Conservation (phyloP, 2,113 vertebrate genomes). For the Cyanoliseus patagonus region DNA sequence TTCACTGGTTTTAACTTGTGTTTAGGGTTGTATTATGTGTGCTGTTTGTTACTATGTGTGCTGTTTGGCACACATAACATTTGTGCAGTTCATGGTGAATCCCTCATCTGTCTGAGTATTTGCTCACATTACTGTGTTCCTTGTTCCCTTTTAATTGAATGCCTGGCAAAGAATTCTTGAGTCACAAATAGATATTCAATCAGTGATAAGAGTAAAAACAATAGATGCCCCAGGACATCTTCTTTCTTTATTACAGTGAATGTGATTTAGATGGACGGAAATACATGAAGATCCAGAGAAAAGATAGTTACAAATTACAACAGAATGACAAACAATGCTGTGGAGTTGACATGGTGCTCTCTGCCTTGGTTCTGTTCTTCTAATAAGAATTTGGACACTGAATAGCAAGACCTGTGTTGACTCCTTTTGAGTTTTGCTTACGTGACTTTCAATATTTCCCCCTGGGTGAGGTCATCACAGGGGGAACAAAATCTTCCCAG, state of each 20-base stretch:
- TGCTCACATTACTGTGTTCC: not conserved
- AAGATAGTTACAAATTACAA: not conserved
- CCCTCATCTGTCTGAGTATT: slow-evolving; percentile 4
- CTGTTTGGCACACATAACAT: not conserved
- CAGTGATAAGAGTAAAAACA: not conserved
- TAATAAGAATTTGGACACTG: not conserved
- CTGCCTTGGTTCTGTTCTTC: not conserved
- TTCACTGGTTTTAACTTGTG: not conserved
- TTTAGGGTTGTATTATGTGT: not conserved
- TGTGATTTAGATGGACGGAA: not conserved
- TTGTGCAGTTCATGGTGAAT: not conserved
- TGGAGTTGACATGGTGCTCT: not conserved
- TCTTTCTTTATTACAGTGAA: not conserved
- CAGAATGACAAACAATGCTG: not conserved
- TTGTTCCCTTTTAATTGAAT: slow-evolving; percentile 59
- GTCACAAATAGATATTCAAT: slow-evolving; percentile 4
- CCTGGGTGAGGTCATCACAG: not conserved
- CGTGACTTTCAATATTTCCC: not conserved
- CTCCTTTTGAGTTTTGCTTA: not conserved
- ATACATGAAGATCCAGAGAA: not conserved
- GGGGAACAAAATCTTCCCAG: not conserved
- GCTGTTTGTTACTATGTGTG: not conserved
- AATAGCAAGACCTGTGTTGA: not conserved
- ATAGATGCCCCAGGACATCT: not conserved
- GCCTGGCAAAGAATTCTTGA: not conserved